Conservation (phyloP, 2,888 invertebrate species). For the Euplexia lucipara region DNA sequence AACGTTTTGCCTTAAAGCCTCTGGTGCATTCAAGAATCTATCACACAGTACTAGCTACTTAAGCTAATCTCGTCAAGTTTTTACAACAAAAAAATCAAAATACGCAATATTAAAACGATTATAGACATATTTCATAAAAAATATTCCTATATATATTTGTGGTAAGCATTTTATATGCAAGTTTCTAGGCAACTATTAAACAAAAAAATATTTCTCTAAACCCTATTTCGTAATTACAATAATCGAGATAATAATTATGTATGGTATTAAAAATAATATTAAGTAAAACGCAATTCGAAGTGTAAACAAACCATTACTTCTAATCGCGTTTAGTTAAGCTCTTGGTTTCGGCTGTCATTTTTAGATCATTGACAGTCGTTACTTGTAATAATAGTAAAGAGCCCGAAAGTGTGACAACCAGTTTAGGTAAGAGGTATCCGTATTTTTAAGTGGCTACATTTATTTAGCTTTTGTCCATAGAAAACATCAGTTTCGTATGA, state of each 20-base stretch:
- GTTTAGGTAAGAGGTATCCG: too few relatives aligned
- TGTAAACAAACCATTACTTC: too few relatives aligned
- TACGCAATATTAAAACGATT: not conserved
- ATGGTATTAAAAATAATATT: slow-evolving; percentile 8
- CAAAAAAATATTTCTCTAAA: slow-evolving; percentile 20
- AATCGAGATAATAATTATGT: slow-evolving; percentile 13
- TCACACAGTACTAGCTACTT: slow-evolving; percentile 44
- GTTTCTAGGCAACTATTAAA: slow-evolving; percentile 27
- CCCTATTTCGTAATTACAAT: slow-evolving; percentile 16
- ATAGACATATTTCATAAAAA: slow-evolving; percentile 23
- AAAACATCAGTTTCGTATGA: too few relatives aligned
- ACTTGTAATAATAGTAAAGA: too few relatives aligned
- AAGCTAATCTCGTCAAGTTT: slow-evolving; percentile 48
- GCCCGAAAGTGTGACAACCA: too few relatives aligned
- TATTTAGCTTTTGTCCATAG: too few relatives aligned
- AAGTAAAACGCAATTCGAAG: slow-evolving; percentile 16
- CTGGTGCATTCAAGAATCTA: slow-evolving; percentile 18
- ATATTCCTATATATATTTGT: slow-evolving; percentile 16
- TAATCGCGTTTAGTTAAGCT: too few relatives aligned
- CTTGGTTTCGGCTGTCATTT: too few relatives aligned
- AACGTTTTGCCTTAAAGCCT: slow-evolving; percentile 11
- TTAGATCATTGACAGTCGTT: too few relatives aligned
- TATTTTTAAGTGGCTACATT: too few relatives aligned
- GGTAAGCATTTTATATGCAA: slow-evolving; percentile 17
- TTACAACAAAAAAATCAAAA: too few relatives aligned